Conservation (phyloP, 1,140 invertebrate genomes). For the Lepeophtheirus salmonis region DNA sequence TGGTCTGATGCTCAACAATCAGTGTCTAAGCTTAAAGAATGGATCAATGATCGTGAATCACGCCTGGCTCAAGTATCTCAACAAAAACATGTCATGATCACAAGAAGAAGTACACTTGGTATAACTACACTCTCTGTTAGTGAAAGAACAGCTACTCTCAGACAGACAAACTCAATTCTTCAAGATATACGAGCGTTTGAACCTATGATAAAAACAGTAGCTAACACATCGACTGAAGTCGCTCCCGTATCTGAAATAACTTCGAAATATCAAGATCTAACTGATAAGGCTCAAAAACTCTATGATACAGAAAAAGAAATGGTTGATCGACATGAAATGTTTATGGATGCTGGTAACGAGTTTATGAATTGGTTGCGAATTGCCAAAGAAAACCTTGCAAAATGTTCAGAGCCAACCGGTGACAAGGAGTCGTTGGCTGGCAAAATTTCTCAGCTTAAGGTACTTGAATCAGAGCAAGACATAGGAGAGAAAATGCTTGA, state of each 20-base stretch:
- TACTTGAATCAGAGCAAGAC: constrained; percentile 56
- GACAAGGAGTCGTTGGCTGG: constrained; percentile 70
- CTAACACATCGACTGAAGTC: constrained; percentile 69
- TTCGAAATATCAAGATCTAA: constrained; percentile 67
- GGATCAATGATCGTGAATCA: constrained; percentile 82
- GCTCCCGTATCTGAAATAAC: constrained; percentile 70
- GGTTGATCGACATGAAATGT: constrained; percentile 64
- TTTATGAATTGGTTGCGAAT: constrained; percentile 75
- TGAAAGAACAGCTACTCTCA: constrained; percentile 65
- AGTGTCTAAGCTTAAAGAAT: constrained; percentile 72
- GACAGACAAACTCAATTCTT: constrained; percentile 76
- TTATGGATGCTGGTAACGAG: constrained; percentile 72
- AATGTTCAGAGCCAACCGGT: constrained; percentile 79
- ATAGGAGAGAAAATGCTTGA: constrained; percentile 56
- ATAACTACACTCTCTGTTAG: constrained; percentile 55
- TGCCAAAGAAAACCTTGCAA: constrained; percentile 69
- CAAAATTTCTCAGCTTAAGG: constrained; percentile 61
- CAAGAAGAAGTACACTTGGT: constrained; percentile 32
- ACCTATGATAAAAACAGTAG: constrained; percentile 81
- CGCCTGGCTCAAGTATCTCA: constrained; percentile 82
- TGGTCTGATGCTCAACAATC: constrained; percentile 89
- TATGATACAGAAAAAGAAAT: constrained; percentile 77
- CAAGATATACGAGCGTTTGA: constrained; percentile 45
- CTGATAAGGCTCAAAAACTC: constrained; percentile 65
- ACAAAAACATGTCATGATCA: constrained; percentile 36